phyloP scores from a whole-genome alignment of 2,113 vertebrate species.

The Crocuta crocuta region DNA sequence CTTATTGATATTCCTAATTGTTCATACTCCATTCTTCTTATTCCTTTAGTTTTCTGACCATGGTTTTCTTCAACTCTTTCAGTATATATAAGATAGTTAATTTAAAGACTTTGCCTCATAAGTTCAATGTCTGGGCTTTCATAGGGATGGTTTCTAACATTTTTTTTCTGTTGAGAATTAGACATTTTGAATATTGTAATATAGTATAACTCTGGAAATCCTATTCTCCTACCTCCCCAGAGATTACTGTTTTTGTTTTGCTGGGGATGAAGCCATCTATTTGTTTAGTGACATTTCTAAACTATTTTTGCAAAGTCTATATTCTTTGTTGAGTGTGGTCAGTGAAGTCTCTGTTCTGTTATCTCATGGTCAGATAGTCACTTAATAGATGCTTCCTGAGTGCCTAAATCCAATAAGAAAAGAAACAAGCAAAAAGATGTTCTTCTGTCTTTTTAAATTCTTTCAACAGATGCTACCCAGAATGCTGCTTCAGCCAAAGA shows the following conservation, averaged over 20 bases:
- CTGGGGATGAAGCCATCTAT: background rate
- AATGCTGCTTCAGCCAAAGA: background rate
- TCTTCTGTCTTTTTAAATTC: background rate
- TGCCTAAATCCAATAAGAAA: background rate
- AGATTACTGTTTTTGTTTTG: background rate
- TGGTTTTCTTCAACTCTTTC: constrained; percentile 9
- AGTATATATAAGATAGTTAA: background rate
- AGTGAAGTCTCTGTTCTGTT: background rate
- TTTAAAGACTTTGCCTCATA: background rate
- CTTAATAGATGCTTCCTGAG: background rate
- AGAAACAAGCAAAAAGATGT: background rate
- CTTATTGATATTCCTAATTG: background rate
- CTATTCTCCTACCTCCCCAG: background rate
- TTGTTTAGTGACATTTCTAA: constrained; percentile 5
- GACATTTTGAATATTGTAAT: background rate
- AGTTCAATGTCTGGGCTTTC: background rate
- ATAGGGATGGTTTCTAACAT: background rate
- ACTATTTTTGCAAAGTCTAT: constrained; percentile 1
- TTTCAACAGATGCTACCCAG: background rate
- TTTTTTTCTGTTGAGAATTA: background rate
- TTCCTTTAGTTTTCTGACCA: background rate
- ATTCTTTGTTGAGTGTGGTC: background rate
- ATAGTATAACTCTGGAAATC: background rate
- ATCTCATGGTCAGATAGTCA: background rate
- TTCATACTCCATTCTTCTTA: background rate